Conservation (phyloP, 2,113 vertebrate genomes). For the Dermatemys mawii region DNA sequence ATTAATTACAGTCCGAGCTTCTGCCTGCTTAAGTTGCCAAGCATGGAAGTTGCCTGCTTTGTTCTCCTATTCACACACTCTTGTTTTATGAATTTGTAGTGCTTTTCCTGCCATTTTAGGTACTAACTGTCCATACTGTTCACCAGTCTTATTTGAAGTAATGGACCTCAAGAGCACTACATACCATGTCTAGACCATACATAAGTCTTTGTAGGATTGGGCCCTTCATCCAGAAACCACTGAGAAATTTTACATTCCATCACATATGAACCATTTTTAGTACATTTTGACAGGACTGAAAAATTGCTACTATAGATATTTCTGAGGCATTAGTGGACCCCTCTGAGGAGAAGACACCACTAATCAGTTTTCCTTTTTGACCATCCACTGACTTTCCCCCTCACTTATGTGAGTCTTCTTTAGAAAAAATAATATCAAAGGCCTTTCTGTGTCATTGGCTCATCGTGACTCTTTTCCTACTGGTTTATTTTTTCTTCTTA, state of each 20-base stretch:
- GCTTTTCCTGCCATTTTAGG: conserved; percentile 3
- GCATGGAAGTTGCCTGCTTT: background rate
- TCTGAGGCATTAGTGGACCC: background rate
- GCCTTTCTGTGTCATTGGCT: background rate
- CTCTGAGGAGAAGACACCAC: background rate
- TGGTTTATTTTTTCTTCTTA: background rate
- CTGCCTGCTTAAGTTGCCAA: background rate
- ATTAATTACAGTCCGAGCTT: background rate
- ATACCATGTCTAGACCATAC: background rate
- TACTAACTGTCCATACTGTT: background rate
- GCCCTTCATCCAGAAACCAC: background rate
- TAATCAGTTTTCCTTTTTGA: background rate
- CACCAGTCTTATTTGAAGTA: background rate
- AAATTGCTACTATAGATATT: background rate
- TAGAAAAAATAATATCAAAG: background rate
- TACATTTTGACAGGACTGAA: background rate
- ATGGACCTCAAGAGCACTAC: background rate
- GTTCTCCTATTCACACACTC: background rate
- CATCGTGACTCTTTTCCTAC: background rate
- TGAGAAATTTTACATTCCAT: background rate
- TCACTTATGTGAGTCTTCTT: background rate
- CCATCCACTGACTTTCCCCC: too few species aligned
- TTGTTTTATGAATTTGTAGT: background rate
- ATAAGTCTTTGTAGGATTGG: background rate
- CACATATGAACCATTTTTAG: background rate